Conservation (phyloP, 2,113 vertebrate genomes). For the Atherinomorus stipes region DNA sequence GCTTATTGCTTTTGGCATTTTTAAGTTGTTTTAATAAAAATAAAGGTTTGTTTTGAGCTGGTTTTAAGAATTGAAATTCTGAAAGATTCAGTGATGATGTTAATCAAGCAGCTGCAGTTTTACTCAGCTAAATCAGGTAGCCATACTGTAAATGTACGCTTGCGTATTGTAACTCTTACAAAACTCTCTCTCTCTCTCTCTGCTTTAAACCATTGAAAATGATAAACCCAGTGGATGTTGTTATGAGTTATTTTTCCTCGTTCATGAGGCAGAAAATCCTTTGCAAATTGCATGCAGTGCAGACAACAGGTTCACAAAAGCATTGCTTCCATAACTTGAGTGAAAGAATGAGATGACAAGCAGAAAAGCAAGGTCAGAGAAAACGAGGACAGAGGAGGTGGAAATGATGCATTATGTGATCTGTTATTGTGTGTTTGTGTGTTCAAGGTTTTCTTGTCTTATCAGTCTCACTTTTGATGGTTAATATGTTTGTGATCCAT, state of each 20-base stretch:
- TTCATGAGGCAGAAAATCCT: neutral
- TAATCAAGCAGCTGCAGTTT: neutral
- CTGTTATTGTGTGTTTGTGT: no score
- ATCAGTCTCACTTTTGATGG: no score
- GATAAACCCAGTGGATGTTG: neutral
- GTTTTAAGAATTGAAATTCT: neutral
- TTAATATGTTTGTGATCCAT: no score
- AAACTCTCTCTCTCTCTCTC: neutral
- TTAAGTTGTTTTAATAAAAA: neutral
- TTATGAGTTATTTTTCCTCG: neutral
- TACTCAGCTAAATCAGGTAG: neutral
- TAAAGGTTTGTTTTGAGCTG: neutral
- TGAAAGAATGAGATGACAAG: neutral
- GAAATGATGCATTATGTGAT: neutral
- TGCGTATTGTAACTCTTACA: neutral
- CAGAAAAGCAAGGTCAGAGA: conserved; percentile 29
- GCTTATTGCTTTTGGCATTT: conserved; percentile 6
- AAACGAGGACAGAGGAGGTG: conserved; percentile 21
- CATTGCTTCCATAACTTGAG: conserved; percentile 2
- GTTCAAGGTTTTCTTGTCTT: no score
- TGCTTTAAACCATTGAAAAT: neutral
- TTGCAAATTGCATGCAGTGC: neutral
- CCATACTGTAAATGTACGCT: neutral
- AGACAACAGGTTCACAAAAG: conserved; percentile 16
- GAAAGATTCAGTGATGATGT: neutral